Conservation (phyloP, 1,140 invertebrate genomes). For the Euwallacea fornicatus region DNA sequence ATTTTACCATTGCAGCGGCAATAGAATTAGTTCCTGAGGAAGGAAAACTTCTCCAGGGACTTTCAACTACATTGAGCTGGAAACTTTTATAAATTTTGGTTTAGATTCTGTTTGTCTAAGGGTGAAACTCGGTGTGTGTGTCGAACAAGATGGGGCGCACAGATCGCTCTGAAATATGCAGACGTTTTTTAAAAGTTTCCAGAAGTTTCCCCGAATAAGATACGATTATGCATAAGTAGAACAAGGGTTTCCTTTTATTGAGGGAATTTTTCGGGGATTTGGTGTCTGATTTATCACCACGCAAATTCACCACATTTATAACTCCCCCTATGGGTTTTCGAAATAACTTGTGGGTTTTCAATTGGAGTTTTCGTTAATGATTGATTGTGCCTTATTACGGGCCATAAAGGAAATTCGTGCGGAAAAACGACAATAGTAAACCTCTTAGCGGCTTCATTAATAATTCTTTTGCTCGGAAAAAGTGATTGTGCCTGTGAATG, state of each 20-base stretch:
- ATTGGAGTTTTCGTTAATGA: background rate
- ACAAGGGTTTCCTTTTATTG: constrained; percentile 2
- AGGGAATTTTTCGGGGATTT: background rate
- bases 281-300: background rate
- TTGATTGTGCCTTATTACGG: constrained; percentile 3
- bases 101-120: constrained; percentile 1
- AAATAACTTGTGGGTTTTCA: background rate
- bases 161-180: background rate
- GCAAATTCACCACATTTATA: background rate
- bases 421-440: constrained; percentile 18
- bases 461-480: constrained; percentile 5
- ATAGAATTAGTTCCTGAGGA: too few relatives aligned
- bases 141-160: constrained; percentile 5
- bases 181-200: constrained; percentile 1
- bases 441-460: constrained; percentile 15
- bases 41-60: too few relatives aligned
- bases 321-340: background rate
- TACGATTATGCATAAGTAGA: constrained; percentile 1
- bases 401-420: constrained; percentile 4
- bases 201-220: background rate
- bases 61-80: background rate
- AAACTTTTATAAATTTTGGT: constrained; percentile 6
- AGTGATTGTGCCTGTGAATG: background rate
- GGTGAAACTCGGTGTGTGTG: background rate
- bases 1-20: too few relatives aligned